Conservation (phyloP, 2,888 invertebrate species). For the Pecten maximus region DNA sequence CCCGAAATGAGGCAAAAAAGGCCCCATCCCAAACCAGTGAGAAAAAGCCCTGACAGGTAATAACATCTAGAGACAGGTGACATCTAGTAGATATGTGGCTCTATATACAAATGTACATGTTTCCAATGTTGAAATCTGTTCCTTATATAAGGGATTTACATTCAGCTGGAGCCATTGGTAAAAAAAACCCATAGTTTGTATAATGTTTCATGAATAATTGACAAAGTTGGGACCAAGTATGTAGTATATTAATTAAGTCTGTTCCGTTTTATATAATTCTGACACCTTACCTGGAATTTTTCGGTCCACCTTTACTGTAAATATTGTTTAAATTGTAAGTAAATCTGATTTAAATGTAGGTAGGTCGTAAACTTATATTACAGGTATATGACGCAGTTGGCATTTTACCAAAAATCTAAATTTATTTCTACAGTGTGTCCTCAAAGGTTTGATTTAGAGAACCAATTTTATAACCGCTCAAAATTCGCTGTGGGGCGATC, state of each 20-base stretch:
- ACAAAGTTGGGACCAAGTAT: no score
- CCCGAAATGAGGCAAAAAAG: no score
- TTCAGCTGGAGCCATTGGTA: no score
- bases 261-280: neutral
- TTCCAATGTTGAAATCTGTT: no score
- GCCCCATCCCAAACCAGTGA: no score
- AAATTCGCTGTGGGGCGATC: neutral
- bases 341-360: neutral
- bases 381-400: constrained; percentile 31
- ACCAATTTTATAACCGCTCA: neutral
- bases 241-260: neutral
- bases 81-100: no score
- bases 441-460: neutral
- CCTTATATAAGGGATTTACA: no score
- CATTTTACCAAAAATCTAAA: neutral
- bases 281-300: neutral
- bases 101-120: no score
- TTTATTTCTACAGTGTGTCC: neutral
- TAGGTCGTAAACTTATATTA: neutral
- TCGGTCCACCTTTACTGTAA: neutral
- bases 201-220: neutral
- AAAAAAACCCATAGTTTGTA: neutral
- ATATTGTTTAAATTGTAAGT: neutral
- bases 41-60: no score
- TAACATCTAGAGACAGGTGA: no score